Percentiles rank a stretch among this genome's conserved stretches.
These are phyloP conservation scores for Plebejus anna DNA, from an alignment of 2,888 invertebrate genomes.

Conservation along the genomic window DNA sequence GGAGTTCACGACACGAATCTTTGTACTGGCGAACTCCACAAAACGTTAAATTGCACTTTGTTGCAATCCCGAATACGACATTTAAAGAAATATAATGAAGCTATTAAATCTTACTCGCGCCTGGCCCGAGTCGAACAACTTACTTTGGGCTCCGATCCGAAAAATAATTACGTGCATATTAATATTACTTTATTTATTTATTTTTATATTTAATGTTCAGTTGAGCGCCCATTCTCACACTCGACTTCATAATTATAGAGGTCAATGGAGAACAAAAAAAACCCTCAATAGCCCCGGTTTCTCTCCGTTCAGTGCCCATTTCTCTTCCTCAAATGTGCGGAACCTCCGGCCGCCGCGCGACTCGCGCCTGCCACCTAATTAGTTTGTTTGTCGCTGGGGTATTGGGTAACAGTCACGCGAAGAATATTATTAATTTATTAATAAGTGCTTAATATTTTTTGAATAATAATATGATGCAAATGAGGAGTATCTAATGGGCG, in stretches of 20 bases:
- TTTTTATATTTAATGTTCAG: not conserved
- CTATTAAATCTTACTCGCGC: not conserved
- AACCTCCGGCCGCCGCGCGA: not conserved
- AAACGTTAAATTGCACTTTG: not conserved
- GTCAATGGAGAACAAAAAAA: not conserved
- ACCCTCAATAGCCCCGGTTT: not conserved
- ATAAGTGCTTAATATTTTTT: constrained; percentile 2
- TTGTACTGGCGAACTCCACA: not conserved
- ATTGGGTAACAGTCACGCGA: not conserved
- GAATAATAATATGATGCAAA: constrained; percentile 1
- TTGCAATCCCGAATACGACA: not conserved
- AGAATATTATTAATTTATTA: constrained; percentile 10
- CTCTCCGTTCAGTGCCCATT: too few species aligned
- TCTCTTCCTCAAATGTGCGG: not conserved
- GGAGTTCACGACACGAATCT: not conserved
- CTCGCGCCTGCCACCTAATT: not conserved
- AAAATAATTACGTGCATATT: not conserved
- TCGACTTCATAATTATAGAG: not conserved
- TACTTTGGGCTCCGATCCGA: not conserved
- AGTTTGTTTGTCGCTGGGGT: constrained; percentile 2
- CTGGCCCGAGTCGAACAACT: not conserved
- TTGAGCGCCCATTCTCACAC: not conserved
- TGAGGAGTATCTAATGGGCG: not conserved
- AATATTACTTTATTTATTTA: not conserved
- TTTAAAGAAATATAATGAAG: not conserved